Conservation (phyloP, 2,888 invertebrate genomes). For the Branchinecta sandiegonensis region DNA sequence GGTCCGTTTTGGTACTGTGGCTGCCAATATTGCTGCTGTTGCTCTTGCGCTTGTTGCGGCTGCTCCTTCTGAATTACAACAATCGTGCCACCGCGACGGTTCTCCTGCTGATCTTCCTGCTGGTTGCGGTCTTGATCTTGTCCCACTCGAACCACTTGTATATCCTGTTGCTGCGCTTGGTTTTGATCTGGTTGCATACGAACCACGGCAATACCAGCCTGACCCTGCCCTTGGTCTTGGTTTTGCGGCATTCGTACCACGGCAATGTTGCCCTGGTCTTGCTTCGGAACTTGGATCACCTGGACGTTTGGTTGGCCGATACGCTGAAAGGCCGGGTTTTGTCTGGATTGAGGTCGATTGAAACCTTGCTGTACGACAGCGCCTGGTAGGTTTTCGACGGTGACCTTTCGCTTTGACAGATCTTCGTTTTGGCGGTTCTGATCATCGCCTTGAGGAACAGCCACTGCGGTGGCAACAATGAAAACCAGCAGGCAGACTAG, state of each 20-base stretch:
- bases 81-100: slow-evolving; percentile 7
- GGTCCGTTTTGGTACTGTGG: not conserved
- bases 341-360: slow-evolving; percentile 6
- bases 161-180: not conserved
- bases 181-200: not conserved
- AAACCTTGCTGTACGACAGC: not conserved
- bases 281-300: not conserved
- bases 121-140: not conserved
- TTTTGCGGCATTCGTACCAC: not conserved
- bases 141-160: not conserved
- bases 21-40: not conserved
- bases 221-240: not conserved
- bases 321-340: slow-evolving; percentile 8
- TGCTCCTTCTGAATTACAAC: slow-evolving; percentile 6
- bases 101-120: not conserved
- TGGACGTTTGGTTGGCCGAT: slow-evolving; percentile 4
- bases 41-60: not conserved
- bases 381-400: not conserved
- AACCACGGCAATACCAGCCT: slow-evolving; percentile 10
- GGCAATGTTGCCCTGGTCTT: slow-evolving; percentile 10
- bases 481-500: not conserved
- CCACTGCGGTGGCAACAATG: not conserved
- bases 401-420: not conserved
- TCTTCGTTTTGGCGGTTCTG: slow-evolving; percentile 4
- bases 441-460: not conserved